Evolutionary conservation across 2,888 invertebrate species (phyloP), one percentile per base, ranked within the genome.

Genomic region (Epirrita christyi): DNA sequence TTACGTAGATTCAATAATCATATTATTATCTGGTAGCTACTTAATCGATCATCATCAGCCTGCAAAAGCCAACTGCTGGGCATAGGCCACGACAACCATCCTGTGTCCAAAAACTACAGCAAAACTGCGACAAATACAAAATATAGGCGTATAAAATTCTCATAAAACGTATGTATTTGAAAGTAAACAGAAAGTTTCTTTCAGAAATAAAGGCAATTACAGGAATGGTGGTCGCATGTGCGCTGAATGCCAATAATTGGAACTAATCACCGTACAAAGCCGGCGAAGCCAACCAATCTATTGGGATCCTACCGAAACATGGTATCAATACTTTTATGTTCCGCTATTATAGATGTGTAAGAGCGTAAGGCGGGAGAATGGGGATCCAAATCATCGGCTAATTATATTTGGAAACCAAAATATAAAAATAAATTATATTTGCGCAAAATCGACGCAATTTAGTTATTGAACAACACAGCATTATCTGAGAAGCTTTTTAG

Each of bases 221-320:
- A 64, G 71, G 68, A 76, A 75, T 76, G 75, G 67, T 62, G 72
- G 76, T 65, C 80, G 76, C 81, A 82, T 83, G 85, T 84, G 83
- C 75, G 73, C 66, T 63, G 80, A 80, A 80, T 78, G 75, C 80
- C 81, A 80, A 82, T 85, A 80, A 85, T 82, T 81, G 77, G 72
- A 74, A 76, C 78, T 85, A 84, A 85, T 83, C 76, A 74, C 73
- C 68, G 72, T 67, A 73, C 72, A 76, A 73, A 71, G 70, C 55
- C 51, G 37, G 61, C 55, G 49, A 41, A 64, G 59, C 61, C 59
- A 57, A 44, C 53, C 59, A 51, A 55, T 58, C 54, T 56, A 63
- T 59, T 11, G 45, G 32, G 48, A 49, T 46, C 47, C 52, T n/a
- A 44, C 9, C n/a, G 7, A 1, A 40, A 37, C 47, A 55, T 44